Evolutionary conservation across 2,888 invertebrate species (phyloP), one percentile per base, ranked within the genome.

Genomic region (Crioceris asparagi): DNA sequence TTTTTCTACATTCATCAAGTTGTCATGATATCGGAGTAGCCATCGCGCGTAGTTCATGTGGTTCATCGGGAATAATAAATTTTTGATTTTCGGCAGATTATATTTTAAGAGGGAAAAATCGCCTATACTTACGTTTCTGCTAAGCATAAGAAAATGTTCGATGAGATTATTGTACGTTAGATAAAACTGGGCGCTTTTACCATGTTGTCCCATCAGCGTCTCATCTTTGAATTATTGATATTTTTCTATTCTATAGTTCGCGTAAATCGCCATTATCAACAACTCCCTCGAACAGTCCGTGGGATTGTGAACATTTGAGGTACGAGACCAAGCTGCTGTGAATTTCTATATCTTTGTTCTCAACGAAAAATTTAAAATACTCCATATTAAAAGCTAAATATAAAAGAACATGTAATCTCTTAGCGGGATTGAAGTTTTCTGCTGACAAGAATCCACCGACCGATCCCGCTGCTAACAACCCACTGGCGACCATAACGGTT

Each of bases 71-170:
- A 32, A 32, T 8, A 12, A 29, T 29, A 21, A 7, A 31, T 25
- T 39, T 14, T 29, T 16, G 15, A 39, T 35, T 31, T 35, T 36
- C 3, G 47, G 41, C 16, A 57, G 40, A 31, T 49, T 34, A 23
- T 41, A 49, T 38, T 46, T 37, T 14, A 18, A 38, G 5, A 41
- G 18, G 21, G 52, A 38, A 34, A 59, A 50, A 44, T 60, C 44
- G 4, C 47, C 44, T 16, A 44, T 51, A 18, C 57, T 35, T 31
- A 59, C 50, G 32, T 55, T 56, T 37, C 45, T 40, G 18, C 32
- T 32, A 12, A 59, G 43, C 7, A 42, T 29, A 2, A 49, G 29
- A 36, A 53, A 59, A 33, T 53, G 42, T 36, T 51, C 40, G 5
- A 57, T 30, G 2, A 53, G 43, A 25, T 53, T 25, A 4, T 52